Conservation (phyloP, 2,113 vertebrate genomes). For the Notothenia rossii region DNA sequence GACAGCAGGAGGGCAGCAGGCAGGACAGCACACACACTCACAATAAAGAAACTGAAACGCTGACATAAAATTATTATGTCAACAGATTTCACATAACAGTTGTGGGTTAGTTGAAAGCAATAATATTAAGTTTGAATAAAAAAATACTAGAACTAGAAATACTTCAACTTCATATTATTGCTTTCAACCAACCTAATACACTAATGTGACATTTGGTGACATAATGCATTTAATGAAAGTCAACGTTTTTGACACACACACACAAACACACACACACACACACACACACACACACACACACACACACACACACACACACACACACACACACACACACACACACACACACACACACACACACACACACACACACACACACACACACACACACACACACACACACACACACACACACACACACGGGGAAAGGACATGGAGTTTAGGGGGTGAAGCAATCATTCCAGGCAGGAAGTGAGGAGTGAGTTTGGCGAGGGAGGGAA, state of each 20-base stretch:
- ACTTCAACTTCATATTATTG: too few relatives aligned
- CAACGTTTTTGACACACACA: too few relatives aligned
- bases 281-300: constrained; percentile 2
- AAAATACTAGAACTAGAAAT: too few relatives aligned
- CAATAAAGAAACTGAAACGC: not conserved
- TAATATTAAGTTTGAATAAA: too few relatives aligned
- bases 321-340: not conserved
- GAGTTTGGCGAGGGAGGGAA: constrained; percentile 75
- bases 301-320: constrained; percentile 10
- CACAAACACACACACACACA: not conserved
- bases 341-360: too few relatives aligned
- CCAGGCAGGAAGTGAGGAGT: constrained; percentile 82
- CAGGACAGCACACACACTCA: constrained; percentile 52
- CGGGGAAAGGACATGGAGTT: constrained; percentile 6
- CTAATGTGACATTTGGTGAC: too few relatives aligned
- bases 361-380: not conserved
- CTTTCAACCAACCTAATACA: too few relatives aligned
- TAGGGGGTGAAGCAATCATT: constrained; percentile 81
- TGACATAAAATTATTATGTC: too few relatives aligned
- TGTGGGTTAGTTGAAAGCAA: too few relatives aligned
- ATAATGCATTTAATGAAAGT: too few relatives aligned
- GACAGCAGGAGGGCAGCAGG: constrained; percentile 81
- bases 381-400: not conserved
- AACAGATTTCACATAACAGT: too few relatives aligned
- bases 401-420: constrained; percentile 18